These are phyloP conservation scores for Microtus californicus DNA, from an alignment of 2,797 vertebrate genomes.

Conservation along the genomic window DNA sequence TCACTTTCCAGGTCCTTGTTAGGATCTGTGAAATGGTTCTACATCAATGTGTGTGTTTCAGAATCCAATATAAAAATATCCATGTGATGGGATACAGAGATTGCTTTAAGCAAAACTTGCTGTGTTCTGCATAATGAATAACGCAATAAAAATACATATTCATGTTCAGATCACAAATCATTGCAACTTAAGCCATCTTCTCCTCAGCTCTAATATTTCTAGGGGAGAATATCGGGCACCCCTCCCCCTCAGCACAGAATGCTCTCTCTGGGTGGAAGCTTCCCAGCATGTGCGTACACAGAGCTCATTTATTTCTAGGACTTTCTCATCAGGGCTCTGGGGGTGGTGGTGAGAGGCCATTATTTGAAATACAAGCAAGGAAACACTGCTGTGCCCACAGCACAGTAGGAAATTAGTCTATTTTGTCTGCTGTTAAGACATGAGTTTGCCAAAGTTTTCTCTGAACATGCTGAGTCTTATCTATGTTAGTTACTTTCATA, in stretches of 20 bases:
- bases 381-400: conserved; percentile 27
- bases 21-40: conserved; percentile 66
- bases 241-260: background rate
- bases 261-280: background rate
- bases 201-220: background rate
- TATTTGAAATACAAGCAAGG: conserved; percentile 41
- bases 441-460: conserved; percentile 42
- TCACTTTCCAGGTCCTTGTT: background rate
- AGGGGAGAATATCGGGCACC: background rate
- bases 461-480: background rate
- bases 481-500: background rate
- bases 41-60: conserved; percentile 50
- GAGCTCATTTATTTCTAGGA: conserved; percentile 50
- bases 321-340: conserved; percentile 46
- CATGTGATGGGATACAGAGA: conserved; percentile 6
- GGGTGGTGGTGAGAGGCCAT: background rate
- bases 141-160: conserved; percentile 72
- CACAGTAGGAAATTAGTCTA: conserved; percentile 49
- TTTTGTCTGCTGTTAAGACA: conserved; percentile 64
- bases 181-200: conserved; percentile 60
- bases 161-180: conserved; percentile 72
- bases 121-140: conserved; percentile 64
- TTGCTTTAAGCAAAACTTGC: conserved; percentile 70
- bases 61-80: conserved; percentile 61
- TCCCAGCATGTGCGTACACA: background rate